These are phyloP conservation scores for Rhagonycha fulva DNA, from an alignment of 2,888 invertebrate genomes.

Conservation along the genomic window DNA sequence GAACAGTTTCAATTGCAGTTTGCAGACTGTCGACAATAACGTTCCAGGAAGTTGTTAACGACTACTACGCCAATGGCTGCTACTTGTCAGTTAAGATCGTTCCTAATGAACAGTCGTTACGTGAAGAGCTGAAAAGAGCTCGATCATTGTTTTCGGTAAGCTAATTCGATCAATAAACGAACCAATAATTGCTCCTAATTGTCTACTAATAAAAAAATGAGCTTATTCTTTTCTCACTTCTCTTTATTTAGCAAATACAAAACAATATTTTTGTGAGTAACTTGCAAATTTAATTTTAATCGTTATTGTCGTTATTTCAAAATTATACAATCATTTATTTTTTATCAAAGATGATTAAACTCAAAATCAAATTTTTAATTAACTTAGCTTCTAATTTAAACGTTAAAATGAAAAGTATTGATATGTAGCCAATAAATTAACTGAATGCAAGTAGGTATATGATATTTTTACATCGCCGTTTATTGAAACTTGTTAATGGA, in stretches of 20 bases:
- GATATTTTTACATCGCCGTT: neutral
- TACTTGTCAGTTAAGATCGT: conserved; percentile 23
- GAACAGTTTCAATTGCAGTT: conserved; percentile 10
- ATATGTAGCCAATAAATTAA: neutral
- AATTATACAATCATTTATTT: neutral
- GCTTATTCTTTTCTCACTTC: neutral
- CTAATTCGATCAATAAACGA: neutral
- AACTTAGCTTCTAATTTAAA: neutral
- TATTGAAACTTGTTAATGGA: neutral
- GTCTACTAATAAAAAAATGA: neutral
- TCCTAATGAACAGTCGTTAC: conserved; percentile 23
- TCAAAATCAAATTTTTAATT: neutral
- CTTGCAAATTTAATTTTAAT: neutral
- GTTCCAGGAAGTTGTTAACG: conserved; percentile 28
- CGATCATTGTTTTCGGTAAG: neutral
- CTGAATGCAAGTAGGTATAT: neutral
- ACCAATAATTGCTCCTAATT: neutral
- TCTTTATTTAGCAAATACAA: neutral
- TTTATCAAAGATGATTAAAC: neutral
- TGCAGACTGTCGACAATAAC: conserved; percentile 19
- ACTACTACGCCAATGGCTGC: conserved; percentile 24
- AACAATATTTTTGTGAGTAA: neutral
- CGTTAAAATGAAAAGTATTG: neutral
- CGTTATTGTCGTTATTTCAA: neutral
- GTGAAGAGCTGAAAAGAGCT: neutral